phyloP scores from a whole-genome alignment of 2,888 invertebrate species.

The Leptinotarsa haldemani region DNA sequence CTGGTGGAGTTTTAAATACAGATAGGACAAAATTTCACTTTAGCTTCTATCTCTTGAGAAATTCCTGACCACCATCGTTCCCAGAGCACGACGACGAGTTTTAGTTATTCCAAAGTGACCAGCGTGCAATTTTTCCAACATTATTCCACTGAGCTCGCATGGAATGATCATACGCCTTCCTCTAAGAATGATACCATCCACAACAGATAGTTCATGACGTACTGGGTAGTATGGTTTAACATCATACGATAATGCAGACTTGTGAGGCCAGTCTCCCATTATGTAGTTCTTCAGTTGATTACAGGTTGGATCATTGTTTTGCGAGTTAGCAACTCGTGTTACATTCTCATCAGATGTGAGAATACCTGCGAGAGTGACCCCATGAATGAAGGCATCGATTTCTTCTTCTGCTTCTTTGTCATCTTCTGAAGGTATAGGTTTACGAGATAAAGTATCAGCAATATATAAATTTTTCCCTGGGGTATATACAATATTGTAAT shows the following conservation, averaged over 20 bases:
- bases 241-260: background rate
- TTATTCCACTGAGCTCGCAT: background rate
- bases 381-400: background rate
- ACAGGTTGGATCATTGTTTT: slow-evolving; percentile 6
- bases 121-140: slow-evolving; percentile 3
- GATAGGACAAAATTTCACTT: background rate
- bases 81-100: background rate
- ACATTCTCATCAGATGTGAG: background rate
- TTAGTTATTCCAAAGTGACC: background rate
- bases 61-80: background rate
- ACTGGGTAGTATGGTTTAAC: background rate
- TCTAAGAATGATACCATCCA: background rate
- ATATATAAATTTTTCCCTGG: background rate
- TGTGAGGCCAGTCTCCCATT: background rate
- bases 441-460: background rate
- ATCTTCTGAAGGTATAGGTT: background rate
- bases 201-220: slow-evolving; percentile 3
- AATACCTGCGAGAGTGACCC: background rate
- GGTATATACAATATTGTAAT: slow-evolving; percentile 2
- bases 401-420: background rate
- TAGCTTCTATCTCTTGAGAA: background rate
- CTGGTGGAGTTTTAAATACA: background rate
- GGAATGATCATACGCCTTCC: background rate
- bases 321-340: background rate
- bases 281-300: background rate